Conservation (phyloP, 2,113 vertebrate genomes). For the Noturus placidus region DNA sequence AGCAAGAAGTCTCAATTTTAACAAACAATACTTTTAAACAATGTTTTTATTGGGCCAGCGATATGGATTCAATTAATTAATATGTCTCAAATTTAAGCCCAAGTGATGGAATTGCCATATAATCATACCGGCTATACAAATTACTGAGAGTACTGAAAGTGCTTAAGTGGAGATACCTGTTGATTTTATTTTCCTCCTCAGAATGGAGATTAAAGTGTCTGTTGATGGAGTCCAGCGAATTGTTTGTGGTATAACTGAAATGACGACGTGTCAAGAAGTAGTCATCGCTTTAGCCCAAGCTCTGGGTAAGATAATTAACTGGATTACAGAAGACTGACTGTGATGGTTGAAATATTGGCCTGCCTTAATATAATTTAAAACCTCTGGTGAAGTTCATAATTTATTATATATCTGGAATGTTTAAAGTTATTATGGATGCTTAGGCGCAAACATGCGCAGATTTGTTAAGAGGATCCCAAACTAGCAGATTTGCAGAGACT, state of each 20-base stretch:
- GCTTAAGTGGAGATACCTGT: neutral
- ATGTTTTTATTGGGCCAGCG: neutral
- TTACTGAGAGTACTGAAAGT: neutral
- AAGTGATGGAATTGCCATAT: neutral
- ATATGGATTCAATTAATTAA: too few species aligned
- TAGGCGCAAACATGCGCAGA: neutral
- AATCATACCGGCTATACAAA: neutral
- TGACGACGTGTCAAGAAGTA: conserved; percentile 77
- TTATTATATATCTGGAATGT: neutral
- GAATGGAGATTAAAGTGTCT: conserved; percentile 77
- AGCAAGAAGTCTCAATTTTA: neutral
- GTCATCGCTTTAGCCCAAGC: conserved; percentile 75
- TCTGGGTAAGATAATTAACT: conserved; percentile 62
- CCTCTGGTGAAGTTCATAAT: neutral
- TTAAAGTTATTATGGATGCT: neutral
- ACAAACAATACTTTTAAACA: neutral
- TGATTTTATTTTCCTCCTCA: neutral
- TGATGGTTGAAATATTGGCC: neutral
- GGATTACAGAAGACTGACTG: neutral
- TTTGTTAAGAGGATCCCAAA: neutral
- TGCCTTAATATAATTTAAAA: neutral
- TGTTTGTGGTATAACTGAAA: conserved; percentile 74
- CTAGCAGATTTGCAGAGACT: neutral
- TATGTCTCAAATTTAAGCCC: neutral
- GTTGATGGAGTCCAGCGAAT: conserved; percentile 73